Percentiles rank a stretch among this genome's conserved stretches.
These are phyloP conservation scores for Presbytis comata DNA, from an alignment of 2,797 vertebrate species.

Conservation along the genomic window DNA sequence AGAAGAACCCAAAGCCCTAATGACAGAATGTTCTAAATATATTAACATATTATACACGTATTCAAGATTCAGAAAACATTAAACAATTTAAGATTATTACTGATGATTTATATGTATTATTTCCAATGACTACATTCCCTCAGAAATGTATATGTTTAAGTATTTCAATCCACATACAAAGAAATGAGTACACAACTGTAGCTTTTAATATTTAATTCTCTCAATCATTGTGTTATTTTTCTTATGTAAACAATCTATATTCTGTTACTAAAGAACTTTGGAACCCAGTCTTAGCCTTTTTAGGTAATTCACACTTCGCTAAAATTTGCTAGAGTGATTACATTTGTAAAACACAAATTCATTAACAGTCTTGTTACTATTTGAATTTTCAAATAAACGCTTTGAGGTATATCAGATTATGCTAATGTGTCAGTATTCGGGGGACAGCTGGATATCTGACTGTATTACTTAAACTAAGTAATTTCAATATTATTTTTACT, in stretches of 20 bases:
- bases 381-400: background rate
- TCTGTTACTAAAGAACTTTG: background rate
- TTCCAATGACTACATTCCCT: background rate
- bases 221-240: background rate
- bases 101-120: background rate
- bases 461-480: background rate
- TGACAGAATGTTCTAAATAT: background rate
- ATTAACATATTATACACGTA: background rate
- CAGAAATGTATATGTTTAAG: background rate
- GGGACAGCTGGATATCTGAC: background rate
- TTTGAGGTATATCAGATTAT: background rate
- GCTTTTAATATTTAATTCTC: background rate
- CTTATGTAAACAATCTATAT: background rate
- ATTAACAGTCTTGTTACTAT: background rate
- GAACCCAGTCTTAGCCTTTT: background rate
- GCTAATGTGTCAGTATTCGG: background rate
- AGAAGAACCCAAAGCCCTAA: background rate
- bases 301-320: background rate
- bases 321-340: background rate
- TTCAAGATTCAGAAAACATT: background rate
- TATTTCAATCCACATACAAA: background rate
- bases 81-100: background rate
- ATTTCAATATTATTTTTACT: constrained; percentile 12
- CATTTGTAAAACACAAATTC: constrained; percentile 32
- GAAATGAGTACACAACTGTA: background rate